A percentile compares a stretch with the other conserved stretches of the same genome.
Evolutionary conservation across 2,113 vertebrate species (phyloP).

Genomic region (Xerus inauris): DNA sequence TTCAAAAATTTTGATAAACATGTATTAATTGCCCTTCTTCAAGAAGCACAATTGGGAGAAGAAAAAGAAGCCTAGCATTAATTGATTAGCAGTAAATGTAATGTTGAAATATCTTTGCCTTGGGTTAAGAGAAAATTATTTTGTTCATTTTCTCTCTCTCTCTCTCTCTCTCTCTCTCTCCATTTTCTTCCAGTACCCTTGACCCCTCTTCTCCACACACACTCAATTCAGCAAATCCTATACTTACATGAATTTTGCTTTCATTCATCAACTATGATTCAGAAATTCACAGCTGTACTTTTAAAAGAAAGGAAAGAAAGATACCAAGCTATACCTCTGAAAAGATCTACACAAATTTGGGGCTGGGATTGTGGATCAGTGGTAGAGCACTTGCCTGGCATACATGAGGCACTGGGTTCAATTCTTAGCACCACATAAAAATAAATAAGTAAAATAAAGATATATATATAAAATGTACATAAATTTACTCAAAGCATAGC

Average conservation of each 20-base stretch:
- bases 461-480: no score
- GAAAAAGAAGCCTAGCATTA: background rate
- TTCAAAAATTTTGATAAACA: background rate
- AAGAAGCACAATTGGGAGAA: background rate
- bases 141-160: background rate
- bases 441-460: no score
- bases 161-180: background rate
- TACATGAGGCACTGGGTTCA: no score
- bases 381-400: no score
- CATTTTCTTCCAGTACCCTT: background rate
- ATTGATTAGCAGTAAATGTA: background rate
- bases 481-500: background rate
- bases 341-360: background rate
- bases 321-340: background rate
- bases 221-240: background rate
- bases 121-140: constrained; percentile 36
- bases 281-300: constrained; percentile 28
- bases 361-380: no score
- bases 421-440: no score
- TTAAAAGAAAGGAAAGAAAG: background rate
- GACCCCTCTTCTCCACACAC: background rate
- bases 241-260: constrained; percentile 48
- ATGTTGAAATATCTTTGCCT: background rate
- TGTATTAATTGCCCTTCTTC: background rate
- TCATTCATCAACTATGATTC: background rate